Conservation (phyloP, 2,797 vertebrate species). For the Falco biarmicus region DNA sequence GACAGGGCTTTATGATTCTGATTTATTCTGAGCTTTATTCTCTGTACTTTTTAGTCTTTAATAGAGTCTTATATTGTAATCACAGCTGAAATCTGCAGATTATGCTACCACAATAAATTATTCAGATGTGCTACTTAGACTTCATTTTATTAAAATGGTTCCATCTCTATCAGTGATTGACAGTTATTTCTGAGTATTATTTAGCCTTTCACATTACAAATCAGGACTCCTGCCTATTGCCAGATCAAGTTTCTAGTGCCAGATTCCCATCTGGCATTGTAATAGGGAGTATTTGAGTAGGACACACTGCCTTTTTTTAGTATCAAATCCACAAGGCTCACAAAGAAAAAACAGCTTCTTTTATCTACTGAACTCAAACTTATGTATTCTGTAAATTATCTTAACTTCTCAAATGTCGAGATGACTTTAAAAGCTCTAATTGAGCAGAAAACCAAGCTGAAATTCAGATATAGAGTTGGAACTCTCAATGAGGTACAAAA, state of each 20-base stretch:
- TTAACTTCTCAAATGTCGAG: slow-evolving; percentile 40
- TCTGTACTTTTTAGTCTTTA: slow-evolving; percentile 50
- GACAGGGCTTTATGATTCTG: slow-evolving; percentile 7
- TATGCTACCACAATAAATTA: slow-evolving; percentile 61
- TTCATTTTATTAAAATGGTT: slow-evolving; percentile 28
- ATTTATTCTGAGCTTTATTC: slow-evolving; percentile 40
- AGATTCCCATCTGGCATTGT: slow-evolving; percentile 46
- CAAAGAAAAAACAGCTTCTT: slow-evolving; percentile 35
- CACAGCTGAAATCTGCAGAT: slow-evolving; percentile 64
- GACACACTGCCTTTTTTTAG: slow-evolving; percentile 43
- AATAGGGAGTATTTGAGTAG: slow-evolving; percentile 23
- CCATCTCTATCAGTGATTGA: slow-evolving; percentile 37
- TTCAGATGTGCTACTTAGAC: slow-evolving; percentile 60
- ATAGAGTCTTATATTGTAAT: slow-evolving; percentile 57
- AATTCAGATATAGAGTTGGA: slow-evolving; percentile 24
- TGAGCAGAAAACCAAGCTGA: slow-evolving; percentile 7
- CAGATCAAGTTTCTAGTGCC: slow-evolving; percentile 39
- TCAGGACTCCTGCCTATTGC: slow-evolving; percentile 28
- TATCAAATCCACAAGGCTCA: slow-evolving; percentile 40
- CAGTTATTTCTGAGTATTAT: slow-evolving; percentile 37
- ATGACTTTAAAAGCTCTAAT: slow-evolving; percentile 51
- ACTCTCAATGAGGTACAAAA: neutral
- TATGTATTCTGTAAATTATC: slow-evolving; percentile 30
- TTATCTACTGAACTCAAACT: slow-evolving; percentile 56
- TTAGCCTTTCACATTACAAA: slow-evolving; percentile 58